phyloP scores from a whole-genome alignment of 2,797 vertebrate genomes.

The Florisuga fusca region DNA sequence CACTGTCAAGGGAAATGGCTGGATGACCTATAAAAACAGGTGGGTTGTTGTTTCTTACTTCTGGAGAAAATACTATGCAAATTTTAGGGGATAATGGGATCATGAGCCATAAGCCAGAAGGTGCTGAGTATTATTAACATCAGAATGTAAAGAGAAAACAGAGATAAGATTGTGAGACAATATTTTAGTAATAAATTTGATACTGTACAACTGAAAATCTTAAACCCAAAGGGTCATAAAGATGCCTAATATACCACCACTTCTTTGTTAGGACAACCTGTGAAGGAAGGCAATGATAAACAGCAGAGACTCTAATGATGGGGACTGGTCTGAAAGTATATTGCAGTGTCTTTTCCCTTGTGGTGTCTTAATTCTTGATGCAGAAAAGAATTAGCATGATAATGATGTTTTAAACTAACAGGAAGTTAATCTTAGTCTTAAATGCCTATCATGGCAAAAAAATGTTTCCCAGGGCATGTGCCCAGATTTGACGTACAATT shows the following conservation, averaged over 20 bases:
- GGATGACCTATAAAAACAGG: conserved; percentile 52
- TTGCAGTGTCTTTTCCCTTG: background rate
- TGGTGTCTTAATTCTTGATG: background rate
- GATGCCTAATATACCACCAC: accelerated
- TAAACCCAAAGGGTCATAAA: background rate
- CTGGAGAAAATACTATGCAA: background rate
- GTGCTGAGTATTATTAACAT: conserved; percentile 32
- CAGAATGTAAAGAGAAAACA: background rate
- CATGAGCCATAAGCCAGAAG: conserved; percentile 14
- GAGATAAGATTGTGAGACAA: background rate
- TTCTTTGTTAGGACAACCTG: background rate
- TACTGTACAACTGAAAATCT: background rate
- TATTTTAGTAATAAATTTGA: conserved; percentile 39
- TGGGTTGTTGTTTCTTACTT: conserved; percentile 23
- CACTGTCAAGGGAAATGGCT: conserved; percentile 6
- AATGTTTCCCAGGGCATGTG: background rate
- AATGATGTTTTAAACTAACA: conserved; percentile 8
- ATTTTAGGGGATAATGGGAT: conserved; percentile 55
- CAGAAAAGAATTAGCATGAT: background rate
- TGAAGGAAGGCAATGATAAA: conserved; percentile 19
- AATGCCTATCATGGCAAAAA: conserved; percentile 1
- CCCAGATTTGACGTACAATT: background rate
- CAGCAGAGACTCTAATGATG: conserved; percentile 1
- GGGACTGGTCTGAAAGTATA: background rate
- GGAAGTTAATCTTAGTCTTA: conserved; percentile 52